phyloP scores from a whole-genome alignment of 1,140 invertebrate genomes.

The Pentalonia nigronervosa region DNA sequence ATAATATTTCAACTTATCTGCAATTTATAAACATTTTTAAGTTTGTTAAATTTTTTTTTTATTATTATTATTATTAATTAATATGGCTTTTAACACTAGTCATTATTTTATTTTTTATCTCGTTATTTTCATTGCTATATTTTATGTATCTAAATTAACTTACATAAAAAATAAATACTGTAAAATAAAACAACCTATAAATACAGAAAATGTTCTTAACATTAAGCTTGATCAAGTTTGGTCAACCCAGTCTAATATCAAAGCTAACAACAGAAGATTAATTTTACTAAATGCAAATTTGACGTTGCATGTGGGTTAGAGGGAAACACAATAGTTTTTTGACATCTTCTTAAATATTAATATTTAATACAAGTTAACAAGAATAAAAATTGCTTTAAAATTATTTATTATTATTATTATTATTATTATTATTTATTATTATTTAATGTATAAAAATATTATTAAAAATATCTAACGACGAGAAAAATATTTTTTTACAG shows the following conservation, averaged over 20 bases:
- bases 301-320: background rate
- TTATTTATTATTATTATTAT: background rate
- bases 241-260: background rate
- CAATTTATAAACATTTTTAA: background rate
- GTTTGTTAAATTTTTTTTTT: background rate
- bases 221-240: background rate
- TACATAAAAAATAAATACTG: background rate
- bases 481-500: background rate
- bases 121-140: background rate
- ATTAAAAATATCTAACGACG: background rate
- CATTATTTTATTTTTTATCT: too few relatives aligned
- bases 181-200: background rate
- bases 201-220: background rate
- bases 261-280: background rate
- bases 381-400: background rate
- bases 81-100: too few relatives aligned
- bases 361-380: background rate
- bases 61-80: too few relatives aligned
- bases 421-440: too few relatives aligned
- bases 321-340: too few relatives aligned
- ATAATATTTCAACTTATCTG: background rate
- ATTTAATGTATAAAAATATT: too few relatives aligned
- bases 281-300: background rate
- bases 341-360: background rate
- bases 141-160: background rate